Conservation (phyloP, 2,797 vertebrate genomes). For the Pelobates cultripes region DNA sequence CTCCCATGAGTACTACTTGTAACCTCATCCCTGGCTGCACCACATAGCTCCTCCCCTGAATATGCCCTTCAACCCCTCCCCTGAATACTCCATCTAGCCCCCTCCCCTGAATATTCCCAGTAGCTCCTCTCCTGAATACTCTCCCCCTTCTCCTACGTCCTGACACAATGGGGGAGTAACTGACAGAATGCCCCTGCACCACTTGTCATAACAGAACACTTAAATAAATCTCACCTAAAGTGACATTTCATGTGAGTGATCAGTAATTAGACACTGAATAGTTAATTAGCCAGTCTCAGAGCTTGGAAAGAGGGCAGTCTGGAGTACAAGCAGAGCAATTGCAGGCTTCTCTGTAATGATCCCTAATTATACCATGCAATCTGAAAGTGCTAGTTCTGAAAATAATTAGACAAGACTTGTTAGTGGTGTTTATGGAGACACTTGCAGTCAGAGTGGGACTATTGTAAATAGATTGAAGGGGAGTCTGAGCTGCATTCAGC, state of each 20-base stretch:
- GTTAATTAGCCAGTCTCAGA: conserved; percentile 14
- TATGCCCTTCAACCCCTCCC: too few relatives aligned
- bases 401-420: conserved; percentile 49
- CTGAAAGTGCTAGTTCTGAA: conserved; percentile 40
- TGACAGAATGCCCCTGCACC: too few relatives aligned
- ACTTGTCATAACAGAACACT: too few relatives aligned
- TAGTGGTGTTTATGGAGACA: conserved; percentile 41
- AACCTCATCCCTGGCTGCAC: too few relatives aligned
- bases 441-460: conserved; percentile 38
- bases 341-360: conserved; percentile 35
- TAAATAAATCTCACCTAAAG: too few relatives aligned
- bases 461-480: conserved; percentile 32
- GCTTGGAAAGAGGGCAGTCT: conserved; percentile 17
- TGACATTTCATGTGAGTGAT: not conserved
- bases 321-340: not conserved
- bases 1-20: too few relatives aligned
- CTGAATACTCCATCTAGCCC: too few relatives aligned
- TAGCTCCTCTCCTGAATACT: too few relatives aligned
- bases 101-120: too few relatives aligned
- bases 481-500: not conserved
- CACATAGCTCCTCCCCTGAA: too few relatives aligned
- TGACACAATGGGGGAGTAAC: too few relatives aligned
- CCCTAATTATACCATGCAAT: conserved; percentile 45
- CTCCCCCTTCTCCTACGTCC: too few relatives aligned
- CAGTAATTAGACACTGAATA: conserved; percentile 25